phyloP scores from a whole-genome alignment of 2,797 vertebrate species.

The Coregonus sp. region DNA sequence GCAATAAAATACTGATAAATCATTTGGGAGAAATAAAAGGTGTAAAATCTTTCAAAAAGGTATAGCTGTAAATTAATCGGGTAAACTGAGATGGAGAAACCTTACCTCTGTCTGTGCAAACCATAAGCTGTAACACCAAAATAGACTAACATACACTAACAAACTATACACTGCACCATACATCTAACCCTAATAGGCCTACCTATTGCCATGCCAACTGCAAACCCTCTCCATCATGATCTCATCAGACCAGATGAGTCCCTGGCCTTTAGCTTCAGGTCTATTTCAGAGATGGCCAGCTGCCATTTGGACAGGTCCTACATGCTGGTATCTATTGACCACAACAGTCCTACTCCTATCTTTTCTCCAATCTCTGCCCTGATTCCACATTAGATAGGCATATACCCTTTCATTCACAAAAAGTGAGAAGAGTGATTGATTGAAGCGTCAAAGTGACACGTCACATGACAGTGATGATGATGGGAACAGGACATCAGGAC shows the following conservation, averaged over 20 bases:
- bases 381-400: neutral
- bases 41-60: neutral
- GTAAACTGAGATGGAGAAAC: neutral
- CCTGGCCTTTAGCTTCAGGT: slow-evolving; percentile 17
- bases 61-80: neutral
- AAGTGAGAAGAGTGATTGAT: neutral
- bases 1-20: neutral
- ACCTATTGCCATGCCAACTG: slow-evolving; percentile 32
- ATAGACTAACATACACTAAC: too few species aligned
- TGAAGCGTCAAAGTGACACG: neutral
- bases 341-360: neutral
- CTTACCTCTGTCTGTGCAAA: neutral
- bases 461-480: neutral
- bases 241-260: slow-evolving; percentile 28
- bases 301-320: neutral
- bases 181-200: too few species aligned
- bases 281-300: slow-evolving; percentile 37
- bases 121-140: too few species aligned
- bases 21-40: neutral
- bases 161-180: too few species aligned
- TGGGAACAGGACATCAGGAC: neutral
- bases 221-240: slow-evolving; percentile 20
- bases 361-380: neutral
- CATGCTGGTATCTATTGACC: slow-evolving; percentile 32
- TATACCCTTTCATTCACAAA: neutral